Base-by-base conservation (phyloP, 1,140 invertebrate genomes). In the Bombyx mandarina region DNA sequence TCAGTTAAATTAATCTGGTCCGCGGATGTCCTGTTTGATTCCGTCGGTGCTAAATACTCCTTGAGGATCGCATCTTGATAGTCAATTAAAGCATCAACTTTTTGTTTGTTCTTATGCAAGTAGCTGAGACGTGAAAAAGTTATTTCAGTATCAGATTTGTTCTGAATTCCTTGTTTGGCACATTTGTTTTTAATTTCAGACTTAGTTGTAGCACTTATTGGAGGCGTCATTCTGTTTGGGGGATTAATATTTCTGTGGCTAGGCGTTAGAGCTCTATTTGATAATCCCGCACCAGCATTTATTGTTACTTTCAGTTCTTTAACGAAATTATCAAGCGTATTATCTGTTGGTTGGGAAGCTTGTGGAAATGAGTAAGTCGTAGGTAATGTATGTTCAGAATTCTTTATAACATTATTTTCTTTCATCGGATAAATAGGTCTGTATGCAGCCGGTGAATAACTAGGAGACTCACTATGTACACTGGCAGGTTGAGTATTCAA, bases 81-180 rank as follows among this genome's bases (percentile, higher is more conserved):
- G 45, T 63, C 51, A 42, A 60, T 58, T 12, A 57, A 35, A 12
- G 51, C 49, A 58, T 66, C 54, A 48, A 60, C 22, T 7, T 48
- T 49, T 49, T 52, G 58, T 51, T 69, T 77, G 57, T 73, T 80
- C 63, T 83, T 85, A 62, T 84, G 77, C 68, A 82, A 69, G 60
- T 85, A 87, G 56, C 73, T 84, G n/a, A 79, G 71, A 35, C 84
- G 76, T 8, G 84, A 66, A 56, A 84, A 87, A 8, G 84, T 86
- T 8, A 82, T 87, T 54, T 82, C 79, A n/a, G 73, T 72, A 42
- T 83, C 81, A 10, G 58, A 62, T 64, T 71, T 78, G 63, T 77
- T 77, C 45, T 60, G 65, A 47, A 22, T 8, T 52, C 18, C 10
- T 58, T 57, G 59, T 75, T 75, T 74, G 71, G 68, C 67, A 77